Evolutionary conservation across 2,113 vertebrate species (phyloP).

Genomic region (Cyanoderma ruficeps): DNA sequence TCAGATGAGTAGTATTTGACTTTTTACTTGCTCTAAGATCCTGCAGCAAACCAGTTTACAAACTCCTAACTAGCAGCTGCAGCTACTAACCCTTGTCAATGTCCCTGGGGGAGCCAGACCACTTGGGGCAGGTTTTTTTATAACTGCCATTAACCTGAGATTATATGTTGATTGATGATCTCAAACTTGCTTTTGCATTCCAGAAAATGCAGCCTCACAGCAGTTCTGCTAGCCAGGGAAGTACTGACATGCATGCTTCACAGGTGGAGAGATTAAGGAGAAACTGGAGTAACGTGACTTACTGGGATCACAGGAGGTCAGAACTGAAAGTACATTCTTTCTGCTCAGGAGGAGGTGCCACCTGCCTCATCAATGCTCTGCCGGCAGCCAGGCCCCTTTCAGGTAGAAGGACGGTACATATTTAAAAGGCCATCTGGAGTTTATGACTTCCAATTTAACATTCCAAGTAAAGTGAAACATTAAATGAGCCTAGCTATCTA

Average conservation of each 20-base stretch:
- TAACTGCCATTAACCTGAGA: neutral
- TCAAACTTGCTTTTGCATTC: neutral
- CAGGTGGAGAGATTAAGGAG: constrained; percentile 9
- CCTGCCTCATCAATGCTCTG: constrained; percentile 19
- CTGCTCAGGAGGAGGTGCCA: constrained; percentile 22
- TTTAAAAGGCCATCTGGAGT: constrained; percentile 61
- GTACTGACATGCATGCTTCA: neutral
- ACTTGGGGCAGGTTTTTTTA: neutral
- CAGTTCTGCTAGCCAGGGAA: neutral
- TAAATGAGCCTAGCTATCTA: constrained; percentile 47
- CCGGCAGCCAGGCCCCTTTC: constrained; percentile 18
- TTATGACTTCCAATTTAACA: constrained; percentile 61
- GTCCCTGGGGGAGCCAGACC: neutral
- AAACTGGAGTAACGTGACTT: neutral
- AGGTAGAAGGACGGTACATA: constrained; percentile 22
- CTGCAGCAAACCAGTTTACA: neutral
- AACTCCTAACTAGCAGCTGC: neutral
- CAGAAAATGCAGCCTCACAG: neutral
- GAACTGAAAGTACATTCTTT: constrained; percentile 18
- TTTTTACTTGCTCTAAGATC: neutral
- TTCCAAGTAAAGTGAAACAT: constrained; percentile 43
- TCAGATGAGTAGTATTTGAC: neutral
- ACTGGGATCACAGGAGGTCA: constrained; percentile 28
- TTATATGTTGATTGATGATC: neutral
- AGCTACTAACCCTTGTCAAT: neutral